Conservation (phyloP, 2,888 invertebrate genomes). For the Palloptera scutellata region DNA sequence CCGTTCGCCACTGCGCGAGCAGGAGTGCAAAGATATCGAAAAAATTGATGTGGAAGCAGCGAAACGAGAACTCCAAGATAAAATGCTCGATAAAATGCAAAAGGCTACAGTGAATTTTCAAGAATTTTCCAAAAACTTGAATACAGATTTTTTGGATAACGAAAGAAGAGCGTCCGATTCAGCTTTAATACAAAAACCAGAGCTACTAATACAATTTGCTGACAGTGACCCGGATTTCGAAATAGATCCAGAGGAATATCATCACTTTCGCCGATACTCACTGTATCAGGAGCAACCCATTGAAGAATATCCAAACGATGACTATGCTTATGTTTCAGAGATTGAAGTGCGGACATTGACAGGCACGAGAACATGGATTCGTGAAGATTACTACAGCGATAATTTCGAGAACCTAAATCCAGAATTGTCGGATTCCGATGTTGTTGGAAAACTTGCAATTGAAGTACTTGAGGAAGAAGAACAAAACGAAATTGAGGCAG, state of each 20-base stretch:
- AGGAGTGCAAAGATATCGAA: conserved; percentile 38
- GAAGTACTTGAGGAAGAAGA: conserved; percentile 24
- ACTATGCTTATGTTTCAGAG: conserved; percentile 54
- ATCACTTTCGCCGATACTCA: conserved; percentile 61
- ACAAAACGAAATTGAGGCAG: background rate
- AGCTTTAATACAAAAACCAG: conserved; percentile 51
- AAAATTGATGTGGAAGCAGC: conserved; percentile 47
- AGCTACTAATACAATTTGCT: conserved; percentile 47
- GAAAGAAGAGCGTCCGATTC: conserved; percentile 62
- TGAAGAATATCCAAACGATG: conserved; percentile 59
- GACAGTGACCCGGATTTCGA: conserved; percentile 42
- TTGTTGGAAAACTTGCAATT: background rate
- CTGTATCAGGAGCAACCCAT: conserved; percentile 56
- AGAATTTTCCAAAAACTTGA: conserved; percentile 53
- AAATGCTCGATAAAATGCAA: conserved; percentile 52
- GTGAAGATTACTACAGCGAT: conserved; percentile 52
- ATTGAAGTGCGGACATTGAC: conserved; percentile 53
- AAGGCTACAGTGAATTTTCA: conserved; percentile 53
- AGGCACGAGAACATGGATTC: conserved; percentile 54
- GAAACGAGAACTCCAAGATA: conserved; percentile 52
- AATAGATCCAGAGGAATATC: conserved; percentile 62
- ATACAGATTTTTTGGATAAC: conserved; percentile 52
- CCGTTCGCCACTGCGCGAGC: conserved; percentile 51
- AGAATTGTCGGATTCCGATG: conserved; percentile 14
- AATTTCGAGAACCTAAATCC: conserved; percentile 35